Conservation (phyloP, 2,113 vertebrate genomes). For the Nanorana parkeri region DNA sequence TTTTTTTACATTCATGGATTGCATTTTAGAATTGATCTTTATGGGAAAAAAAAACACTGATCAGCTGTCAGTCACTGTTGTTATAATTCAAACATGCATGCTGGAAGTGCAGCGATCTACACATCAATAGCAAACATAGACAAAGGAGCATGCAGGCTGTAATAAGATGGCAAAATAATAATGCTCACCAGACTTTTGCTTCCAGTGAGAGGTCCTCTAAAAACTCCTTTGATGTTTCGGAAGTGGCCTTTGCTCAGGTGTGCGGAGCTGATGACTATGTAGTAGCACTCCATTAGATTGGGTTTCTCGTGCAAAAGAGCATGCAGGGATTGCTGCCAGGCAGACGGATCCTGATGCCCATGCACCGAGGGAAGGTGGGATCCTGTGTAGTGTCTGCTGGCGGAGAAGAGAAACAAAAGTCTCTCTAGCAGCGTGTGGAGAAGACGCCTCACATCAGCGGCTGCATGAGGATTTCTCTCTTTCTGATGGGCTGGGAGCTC, state of each 20-base stretch:
- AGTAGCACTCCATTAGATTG: slow-evolving; percentile 96
- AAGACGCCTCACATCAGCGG: not conserved
- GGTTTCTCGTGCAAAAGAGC: slow-evolving; percentile 54
- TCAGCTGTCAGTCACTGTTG: too few species aligned
- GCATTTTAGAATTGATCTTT: too few species aligned
- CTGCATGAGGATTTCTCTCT: slow-evolving; percentile 29
- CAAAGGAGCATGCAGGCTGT: not conserved
- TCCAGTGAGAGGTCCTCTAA: slow-evolving; percentile 91
- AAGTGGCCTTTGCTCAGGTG: slow-evolving; percentile 96
- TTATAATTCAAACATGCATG: too few species aligned
- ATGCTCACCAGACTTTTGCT: slow-evolving; percentile 83
- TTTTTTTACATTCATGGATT: too few species aligned
- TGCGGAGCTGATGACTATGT: slow-evolving; percentile 97
- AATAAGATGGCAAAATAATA: slow-evolving; percentile 10
- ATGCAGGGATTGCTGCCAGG: slow-evolving; percentile 5
- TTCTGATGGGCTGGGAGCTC: slow-evolving; percentile 26
- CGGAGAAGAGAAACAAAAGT: not conserved
- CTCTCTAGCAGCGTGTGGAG: not conserved
- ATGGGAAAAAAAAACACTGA: too few species aligned
- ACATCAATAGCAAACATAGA: too few species aligned
- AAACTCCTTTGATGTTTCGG: slow-evolving; percentile 98
- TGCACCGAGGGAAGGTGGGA: not conserved
- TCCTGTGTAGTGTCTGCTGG: slow-evolving; percentile 1
- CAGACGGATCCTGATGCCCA: slow-evolving; percentile 1
- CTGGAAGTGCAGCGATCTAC: too few species aligned